Evolutionary conservation across 1,140 invertebrate species (phyloP), one percentile per base, ranked within the genome.

Genomic region (Leptinotarsa defecta): DNA sequence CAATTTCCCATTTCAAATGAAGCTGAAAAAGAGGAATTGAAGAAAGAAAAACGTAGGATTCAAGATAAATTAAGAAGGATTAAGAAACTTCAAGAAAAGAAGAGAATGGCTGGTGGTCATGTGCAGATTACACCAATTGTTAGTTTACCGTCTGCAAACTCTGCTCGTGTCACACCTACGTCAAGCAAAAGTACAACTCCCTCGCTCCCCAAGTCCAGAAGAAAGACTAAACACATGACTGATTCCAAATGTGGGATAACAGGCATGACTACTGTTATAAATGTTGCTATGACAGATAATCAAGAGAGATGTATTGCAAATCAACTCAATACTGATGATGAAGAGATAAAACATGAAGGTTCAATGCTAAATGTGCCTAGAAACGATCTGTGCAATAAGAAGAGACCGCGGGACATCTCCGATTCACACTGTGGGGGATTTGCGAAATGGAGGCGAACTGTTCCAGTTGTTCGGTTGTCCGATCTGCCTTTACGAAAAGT

Each of bases 201-300:
- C 4, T 81, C 82, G 13, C 82, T 83, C 5, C 78, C 80, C 34
- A 86, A 84, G n/a, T 91, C 90, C 0, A 88, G 91, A 73, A 92
- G 95, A 81, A 94, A 94, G 81, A 90, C 92, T 22, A 96, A 96
- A 88, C 87, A 96, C 27, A 96, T 96, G 84, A 94, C 95, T 34
- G 94, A 97, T 86, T 88, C 97, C 2, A 94, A 94, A 88, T 99
- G 98, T 87, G 97, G 98, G n/a, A 97, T 98, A 17, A 99, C 98
- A 87, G 97, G 97, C 5, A 24, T 24, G 24, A 24, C 4, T 24
- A 4, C 24, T 24, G 2, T 4, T 4, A 24, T 24, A 24, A 94
- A 96, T 82, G 93, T 93, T 24, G 92, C 20, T 49, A 75, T 94
- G 87, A 93, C 91, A 0, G 92, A 95, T 80, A 93, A 95, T 80